Conservation (phyloP, 2,797 vertebrate genomes). For the Amblyraja radiata region DNA sequence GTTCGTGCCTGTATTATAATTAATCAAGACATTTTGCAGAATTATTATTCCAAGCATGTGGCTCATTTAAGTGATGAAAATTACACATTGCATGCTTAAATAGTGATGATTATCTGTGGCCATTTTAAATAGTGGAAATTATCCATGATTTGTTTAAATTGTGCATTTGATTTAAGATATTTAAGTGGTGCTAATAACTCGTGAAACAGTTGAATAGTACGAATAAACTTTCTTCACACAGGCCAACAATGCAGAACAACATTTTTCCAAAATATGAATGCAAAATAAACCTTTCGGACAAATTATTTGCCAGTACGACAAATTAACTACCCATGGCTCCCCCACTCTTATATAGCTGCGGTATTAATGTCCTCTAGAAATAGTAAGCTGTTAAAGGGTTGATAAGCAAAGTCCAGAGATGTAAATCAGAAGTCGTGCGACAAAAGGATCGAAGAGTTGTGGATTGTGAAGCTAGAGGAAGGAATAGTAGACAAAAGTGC, state of each 20-base stretch:
- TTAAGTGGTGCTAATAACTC: background rate
- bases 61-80: background rate
- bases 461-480: no score
- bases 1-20: background rate
- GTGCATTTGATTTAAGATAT: background rate
- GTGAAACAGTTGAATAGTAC: background rate
- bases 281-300: background rate
- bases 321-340: background rate
- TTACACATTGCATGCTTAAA: background rate
- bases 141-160: background rate
- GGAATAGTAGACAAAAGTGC: no score
- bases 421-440: no score
- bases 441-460: no score
- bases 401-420: background rate
- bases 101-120: background rate
- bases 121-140: background rate
- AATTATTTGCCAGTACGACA: background rate
- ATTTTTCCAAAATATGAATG: background rate
- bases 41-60: background rate
- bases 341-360: background rate
- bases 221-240: background rate
- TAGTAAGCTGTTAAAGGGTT: background rate
- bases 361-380: background rate
- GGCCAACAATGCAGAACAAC: slow-evolving; percentile 15
- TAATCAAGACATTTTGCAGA: background rate